Evolutionary conservation across 1,140 invertebrate genomes (phyloP).

Genomic region (Mamestra configurata): DNA sequence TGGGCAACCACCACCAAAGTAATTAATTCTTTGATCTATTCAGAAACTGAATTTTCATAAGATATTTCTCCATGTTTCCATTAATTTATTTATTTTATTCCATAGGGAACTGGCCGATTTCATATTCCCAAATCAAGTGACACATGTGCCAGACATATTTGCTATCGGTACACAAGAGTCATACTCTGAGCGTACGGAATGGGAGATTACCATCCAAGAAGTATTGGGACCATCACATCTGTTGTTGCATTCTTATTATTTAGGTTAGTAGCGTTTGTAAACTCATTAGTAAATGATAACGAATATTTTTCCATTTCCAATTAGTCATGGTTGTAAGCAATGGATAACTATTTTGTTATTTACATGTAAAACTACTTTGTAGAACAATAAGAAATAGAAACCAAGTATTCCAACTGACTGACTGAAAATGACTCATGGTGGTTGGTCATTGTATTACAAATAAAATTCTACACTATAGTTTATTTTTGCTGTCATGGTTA

Average conservation of each 20-base stretch:
- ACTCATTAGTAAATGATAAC: background rate
- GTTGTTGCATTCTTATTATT: slow-evolving; percentile 93
- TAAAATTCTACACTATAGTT: too few species aligned
- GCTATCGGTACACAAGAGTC: slow-evolving; percentile 98
- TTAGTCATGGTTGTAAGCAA: background rate
- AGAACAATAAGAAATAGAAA: background rate
- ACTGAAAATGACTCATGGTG: too few species aligned
- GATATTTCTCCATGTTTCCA: background rate
- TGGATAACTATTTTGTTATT: background rate
- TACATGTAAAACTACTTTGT: background rate
- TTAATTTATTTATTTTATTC: background rate
- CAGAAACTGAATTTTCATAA: background rate
- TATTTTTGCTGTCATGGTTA: background rate
- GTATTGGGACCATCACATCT: slow-evolving; percentile 97
- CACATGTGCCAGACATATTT: slow-evolving; percentile 96
- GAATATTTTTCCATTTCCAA: background rate
- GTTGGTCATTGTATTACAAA: too few species aligned
- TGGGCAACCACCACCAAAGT: slow-evolving; percentile 93
- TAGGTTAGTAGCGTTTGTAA: slow-evolving; percentile 83
- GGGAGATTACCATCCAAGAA: slow-evolving; percentile 97
- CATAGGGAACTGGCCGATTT: slow-evolving; percentile 94
- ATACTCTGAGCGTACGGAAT: slow-evolving; percentile 94
- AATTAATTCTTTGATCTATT: slow-evolving; percentile 58
- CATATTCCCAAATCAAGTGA: slow-evolving; percentile 94
- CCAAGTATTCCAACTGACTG: background rate